Base-by-base conservation (phyloP, 2,113 vertebrate species). In the Gavialis gangeticus region DNA sequence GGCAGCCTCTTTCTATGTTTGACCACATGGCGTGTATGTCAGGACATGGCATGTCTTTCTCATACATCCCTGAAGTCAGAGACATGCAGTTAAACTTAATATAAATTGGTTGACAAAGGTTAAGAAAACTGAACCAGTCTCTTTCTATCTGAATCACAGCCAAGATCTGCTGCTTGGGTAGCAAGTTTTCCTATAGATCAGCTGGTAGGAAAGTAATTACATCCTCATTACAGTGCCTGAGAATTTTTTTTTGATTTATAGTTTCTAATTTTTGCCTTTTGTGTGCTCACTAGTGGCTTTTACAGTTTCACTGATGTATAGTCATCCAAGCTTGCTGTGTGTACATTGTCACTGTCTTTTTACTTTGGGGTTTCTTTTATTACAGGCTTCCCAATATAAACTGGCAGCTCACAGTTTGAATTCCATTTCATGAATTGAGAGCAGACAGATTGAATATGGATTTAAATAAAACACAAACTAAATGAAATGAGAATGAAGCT, bases 401-500 rank as follows among this genome's bases (percentile, higher is more conserved):
- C 18, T 75, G 75, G 56, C 63, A 80, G 84, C 95, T 84, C 46
- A 58, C 58, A 86, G 78, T 54, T 95, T 88, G 75, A 90, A 54
- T 93, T 80, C 79, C 88, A 66, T 54, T 63, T 77, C 81, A 58
- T 86, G 22, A 19, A 57, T 25, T 14, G 64, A 27, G 55, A 12
- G 55, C 22, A 71, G n/a, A 56, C 46, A 82, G 30, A 55, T 71
- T 91, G 64, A 90, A 24, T 75, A 87, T 56, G 82, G 83, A 71
- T 88, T 71, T 90, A 92, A 94, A 95, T 54, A 91, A 71, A 82
- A 87, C 10, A 88, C 17, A 60, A 82, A 24, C 73, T 25, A 66
- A 75, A 85, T 57, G 46, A 85, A 90, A 88, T 84, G 58, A 75
- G 84, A 89, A 93, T 66, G 13, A 34, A 37, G 30, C 30, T 71